Evolutionary conservation across 2,797 vertebrate species (phyloP).

Genomic region (Melopsittacus undulatus): DNA sequence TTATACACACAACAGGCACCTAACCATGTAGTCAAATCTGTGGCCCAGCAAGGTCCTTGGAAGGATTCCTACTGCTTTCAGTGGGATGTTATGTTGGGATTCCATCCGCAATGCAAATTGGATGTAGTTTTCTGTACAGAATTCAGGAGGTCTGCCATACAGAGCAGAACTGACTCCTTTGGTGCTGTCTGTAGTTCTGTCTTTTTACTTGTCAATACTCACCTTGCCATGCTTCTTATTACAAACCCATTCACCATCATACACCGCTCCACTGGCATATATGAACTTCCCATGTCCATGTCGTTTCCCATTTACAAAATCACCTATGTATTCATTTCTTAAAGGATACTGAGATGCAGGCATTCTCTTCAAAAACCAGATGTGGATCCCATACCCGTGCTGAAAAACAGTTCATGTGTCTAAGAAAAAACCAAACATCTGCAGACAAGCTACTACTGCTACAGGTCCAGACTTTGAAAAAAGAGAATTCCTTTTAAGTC

Average conservation of each 20-base stretch:
- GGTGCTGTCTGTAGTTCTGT: not conserved
- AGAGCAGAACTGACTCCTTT: not conserved
- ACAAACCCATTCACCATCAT: constrained; percentile 83
- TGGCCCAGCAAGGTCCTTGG: not conserved
- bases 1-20: not conserved
- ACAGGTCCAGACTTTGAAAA: not conserved
- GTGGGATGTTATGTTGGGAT: not conserved
- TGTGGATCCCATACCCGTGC: constrained; percentile 87
- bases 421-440: not conserved
- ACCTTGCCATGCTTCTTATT: constrained; percentile 89
- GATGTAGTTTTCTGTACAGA: not conserved
- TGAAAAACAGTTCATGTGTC: constrained; percentile 48
- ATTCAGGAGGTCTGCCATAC: not conserved
- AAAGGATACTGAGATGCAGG: constrained; percentile 79
- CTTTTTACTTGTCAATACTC: not conserved
- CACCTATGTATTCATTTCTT: constrained; percentile 84
- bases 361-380: constrained; percentile 80
- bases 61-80: not conserved
- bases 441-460: not conserved
- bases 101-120: not conserved
- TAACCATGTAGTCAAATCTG: not conserved
- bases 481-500: not conserved
- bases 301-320: constrained; percentile 82
- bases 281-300: constrained; percentile 84
- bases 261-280: constrained; percentile 85